Conservation (phyloP, 2,888 invertebrate species). For the Caenorhabditis sp. region DNA sequence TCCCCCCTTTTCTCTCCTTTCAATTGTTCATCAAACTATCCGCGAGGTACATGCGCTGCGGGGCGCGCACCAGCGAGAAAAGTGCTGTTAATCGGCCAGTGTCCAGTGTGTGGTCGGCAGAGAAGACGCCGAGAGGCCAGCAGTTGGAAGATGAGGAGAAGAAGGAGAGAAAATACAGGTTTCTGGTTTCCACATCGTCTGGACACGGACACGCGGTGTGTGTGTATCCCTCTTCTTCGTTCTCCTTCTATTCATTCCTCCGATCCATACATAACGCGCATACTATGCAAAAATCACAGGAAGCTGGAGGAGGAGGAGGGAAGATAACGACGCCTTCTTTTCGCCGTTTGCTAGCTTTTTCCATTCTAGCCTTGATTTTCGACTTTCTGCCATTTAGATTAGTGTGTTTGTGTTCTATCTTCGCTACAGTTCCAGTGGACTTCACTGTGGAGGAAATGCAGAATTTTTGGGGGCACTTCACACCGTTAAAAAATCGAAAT, state of each 20-base stretch:
- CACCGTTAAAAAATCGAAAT: too few relatives aligned
- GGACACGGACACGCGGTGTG: background rate
- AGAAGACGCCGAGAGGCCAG: background rate
- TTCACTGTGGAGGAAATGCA: too few relatives aligned
- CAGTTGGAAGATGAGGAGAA: background rate
- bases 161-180: constrained; percentile 6
- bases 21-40: constrained; percentile 2
- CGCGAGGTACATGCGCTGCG: background rate
- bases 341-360: background rate
- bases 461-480: too few relatives aligned
- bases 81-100: constrained; percentile 57
- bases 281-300: constrained; percentile 50
- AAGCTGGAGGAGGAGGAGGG: background rate
- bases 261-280: constrained; percentile 14
- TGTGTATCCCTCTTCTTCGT: constrained; percentile 1
- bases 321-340: constrained; percentile 12
- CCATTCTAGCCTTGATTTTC: background rate
- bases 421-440: too few relatives aligned
- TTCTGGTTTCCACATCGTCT: constrained; percentile 17
- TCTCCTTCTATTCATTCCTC: background rate
- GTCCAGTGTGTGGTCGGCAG: constrained; percentile 18
- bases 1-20: background rate
- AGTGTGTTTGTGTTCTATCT: too few relatives aligned
- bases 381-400: background rate
- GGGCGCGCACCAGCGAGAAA: constrained; percentile 32